phyloP scores from a whole-genome alignment of 2,888 invertebrate species.

The Sphaerophoria rueppellii region DNA sequence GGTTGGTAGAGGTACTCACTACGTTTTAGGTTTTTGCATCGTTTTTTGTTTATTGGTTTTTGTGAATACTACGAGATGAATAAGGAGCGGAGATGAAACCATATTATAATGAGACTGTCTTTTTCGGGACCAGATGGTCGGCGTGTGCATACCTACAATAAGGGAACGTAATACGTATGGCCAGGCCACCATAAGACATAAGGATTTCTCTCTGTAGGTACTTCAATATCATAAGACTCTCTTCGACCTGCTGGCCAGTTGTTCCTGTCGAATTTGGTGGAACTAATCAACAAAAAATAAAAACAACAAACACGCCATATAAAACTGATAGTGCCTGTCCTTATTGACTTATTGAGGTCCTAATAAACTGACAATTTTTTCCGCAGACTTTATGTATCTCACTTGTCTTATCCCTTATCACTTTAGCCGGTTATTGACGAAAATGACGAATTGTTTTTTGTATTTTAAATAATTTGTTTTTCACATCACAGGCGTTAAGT shows the following conservation, averaged over 20 bases:
- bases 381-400: too few relatives aligned
- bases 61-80: neutral
- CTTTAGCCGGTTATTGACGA: too few relatives aligned
- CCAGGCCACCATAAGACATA: conserved; percentile 38
- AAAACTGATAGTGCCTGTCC: conserved; percentile 17
- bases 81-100: conserved; percentile 41
- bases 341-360: too few relatives aligned
- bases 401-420: too few relatives aligned
- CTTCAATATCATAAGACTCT: conserved; percentile 44
- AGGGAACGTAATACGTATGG: conserved; percentile 67
- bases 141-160: conserved; percentile 65
- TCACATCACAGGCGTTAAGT: too few relatives aligned
- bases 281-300: conserved; percentile 27
- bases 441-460: too few relatives aligned
- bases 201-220: conserved; percentile 44
- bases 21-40: too few relatives aligned
- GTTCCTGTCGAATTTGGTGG: conserved; percentile 42
- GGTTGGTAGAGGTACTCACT: too few relatives aligned
- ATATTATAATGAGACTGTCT: conserved; percentile 45
- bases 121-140: conserved; percentile 34
- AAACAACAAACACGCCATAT: neutral
- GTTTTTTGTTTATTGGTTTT: too few relatives aligned
- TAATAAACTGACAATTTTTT: too few relatives aligned
- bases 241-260: conserved; percentile 42
- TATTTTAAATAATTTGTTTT: too few relatives aligned